Evolutionary conservation across 2,113 vertebrate species (phyloP), one percentile per base, ranked within the genome.

Genomic region (Chascanopsetta lugubris): DNA sequence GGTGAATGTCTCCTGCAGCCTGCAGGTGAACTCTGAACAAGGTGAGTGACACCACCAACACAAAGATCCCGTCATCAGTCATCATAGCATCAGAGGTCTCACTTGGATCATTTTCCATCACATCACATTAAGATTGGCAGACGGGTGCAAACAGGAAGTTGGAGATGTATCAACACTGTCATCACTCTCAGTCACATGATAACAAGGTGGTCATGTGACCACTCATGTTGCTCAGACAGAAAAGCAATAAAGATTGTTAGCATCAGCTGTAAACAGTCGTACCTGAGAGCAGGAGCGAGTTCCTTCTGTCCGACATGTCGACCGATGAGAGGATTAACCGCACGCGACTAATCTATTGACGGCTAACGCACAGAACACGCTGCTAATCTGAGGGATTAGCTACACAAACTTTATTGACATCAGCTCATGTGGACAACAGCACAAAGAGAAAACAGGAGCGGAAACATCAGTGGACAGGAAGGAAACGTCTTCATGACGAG

Each of bases 381-480:
- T 2, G 17, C 50, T 85, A 83, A 86, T 88, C 86, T 48, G n/a
- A 3, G 0, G 7, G 81, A 79, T 83, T 81, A 85, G 27, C 30
- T 21, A 2, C 18, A 54, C 1, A 26, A 80, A 24, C 81, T 80
- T 82, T 85, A 84, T 83, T 80, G 32, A 70, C 50, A 75, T 1
- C n/a, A 45, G 9, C 26, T 36, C 15, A 15, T 15, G 7, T 38
- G 12, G 13, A 10, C 27, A 20, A 46, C 43, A 43, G 21, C n/a
- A 36, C 34, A 38, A 12, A 4, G 21, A 46, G 45, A 18, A 34
- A 40, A 40, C 4, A 17, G 6, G 3, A 40, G 3, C 38, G 9
- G 38, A n/a, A n/a, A n/a, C n/a, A 38, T 12, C 8, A 38, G 12
- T 3, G 12, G 34, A 3, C 10, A 38, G 34, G 34, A 38, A 18